Base-by-base conservation (phyloP, 2,113 vertebrate species). In the Pelvicachromis taeniatus region DNA sequence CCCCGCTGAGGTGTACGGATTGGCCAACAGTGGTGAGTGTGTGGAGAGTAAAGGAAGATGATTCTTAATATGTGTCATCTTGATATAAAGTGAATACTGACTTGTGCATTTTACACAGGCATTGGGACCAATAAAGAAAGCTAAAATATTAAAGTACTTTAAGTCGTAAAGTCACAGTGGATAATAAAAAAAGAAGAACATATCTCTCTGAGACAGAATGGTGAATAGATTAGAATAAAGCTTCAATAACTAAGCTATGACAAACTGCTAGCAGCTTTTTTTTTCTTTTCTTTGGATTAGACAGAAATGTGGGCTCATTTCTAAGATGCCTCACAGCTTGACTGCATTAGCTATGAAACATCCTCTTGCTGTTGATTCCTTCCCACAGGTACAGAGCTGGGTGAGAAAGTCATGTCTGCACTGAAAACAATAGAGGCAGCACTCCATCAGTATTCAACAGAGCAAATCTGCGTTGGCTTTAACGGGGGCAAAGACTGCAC, bases 401-500 rank as follows among this genome's bases (percentile, higher is more conserved):
- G 97, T 4, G 89, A 95, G 65, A 98, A 98, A 95, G 98, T 99
- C 81, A 89, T 93, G 55, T 95, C 93, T 1, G 97, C 99, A 0
- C 86, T 99, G 88, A 93, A 84, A 86, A 98, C 94, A 6, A 95
- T 99, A 0, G 97, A 99, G 87, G 93, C 93, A 7, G 96, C 97
- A 3, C 94, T 99, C 94, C 94, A 96, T 33, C 95, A 26, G 65
- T 99, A 98, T 94, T 88, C 92, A 8, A 91, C 96, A n/a, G 80
- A 89, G 59, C 95, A 97, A 87, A 91, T 99, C 88, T 99, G 98
- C 1, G 95, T 99, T 63, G 98, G 97, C 50, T 99, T 99, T 95
- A 99, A 99, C 0, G 98, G 99, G 3, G 99, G 99, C 85, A 99
- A 99, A 91, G 99, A 99, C 94, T 99, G 99, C 94, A 99, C 98